Conservation (phyloP, 2,888 invertebrate species). For the Tachina lurida region DNA sequence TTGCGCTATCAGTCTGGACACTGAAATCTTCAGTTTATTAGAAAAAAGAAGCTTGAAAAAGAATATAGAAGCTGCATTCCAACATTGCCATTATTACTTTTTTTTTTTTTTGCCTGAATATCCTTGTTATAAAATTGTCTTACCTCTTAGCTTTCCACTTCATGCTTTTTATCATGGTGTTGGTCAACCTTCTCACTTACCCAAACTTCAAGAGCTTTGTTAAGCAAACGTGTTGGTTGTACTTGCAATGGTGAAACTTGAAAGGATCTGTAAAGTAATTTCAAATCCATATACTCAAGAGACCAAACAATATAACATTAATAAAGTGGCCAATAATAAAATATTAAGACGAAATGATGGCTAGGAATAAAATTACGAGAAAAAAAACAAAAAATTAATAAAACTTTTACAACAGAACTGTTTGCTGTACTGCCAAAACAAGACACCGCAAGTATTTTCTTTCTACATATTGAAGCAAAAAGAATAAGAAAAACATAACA, state of each 20-base stretch:
- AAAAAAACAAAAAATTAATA: not conserved
- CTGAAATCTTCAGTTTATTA: too few relatives aligned
- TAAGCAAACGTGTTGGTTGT: not conserved
- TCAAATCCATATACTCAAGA: slow-evolving; percentile 31
- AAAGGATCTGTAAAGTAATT: slow-evolving; percentile 25
- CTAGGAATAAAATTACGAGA: slow-evolving; percentile 14
- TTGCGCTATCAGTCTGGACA: too few relatives aligned
- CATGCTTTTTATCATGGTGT: not conserved
- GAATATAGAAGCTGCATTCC: too few relatives aligned
- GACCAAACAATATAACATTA: slow-evolving; percentile 56
- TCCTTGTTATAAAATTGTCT: not conserved
- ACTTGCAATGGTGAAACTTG: slow-evolving; percentile 44
- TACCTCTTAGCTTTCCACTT: not conserved
- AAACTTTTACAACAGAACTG: slow-evolving; percentile 38
- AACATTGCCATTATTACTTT: not conserved
- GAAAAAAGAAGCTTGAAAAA: too few relatives aligned
- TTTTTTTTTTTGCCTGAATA: not conserved
- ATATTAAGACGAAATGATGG: slow-evolving; percentile 50
- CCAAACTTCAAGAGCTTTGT: not conserved
- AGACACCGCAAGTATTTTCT: slow-evolving; percentile 16
- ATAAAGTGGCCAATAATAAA: slow-evolving; percentile 66
- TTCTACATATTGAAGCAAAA: not conserved
- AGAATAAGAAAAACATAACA: not conserved
- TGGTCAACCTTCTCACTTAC: not conserved
- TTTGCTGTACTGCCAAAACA: slow-evolving; percentile 41